phyloP scores from a whole-genome alignment of 2,888 invertebrate species.

The Erebia palarica region DNA sequence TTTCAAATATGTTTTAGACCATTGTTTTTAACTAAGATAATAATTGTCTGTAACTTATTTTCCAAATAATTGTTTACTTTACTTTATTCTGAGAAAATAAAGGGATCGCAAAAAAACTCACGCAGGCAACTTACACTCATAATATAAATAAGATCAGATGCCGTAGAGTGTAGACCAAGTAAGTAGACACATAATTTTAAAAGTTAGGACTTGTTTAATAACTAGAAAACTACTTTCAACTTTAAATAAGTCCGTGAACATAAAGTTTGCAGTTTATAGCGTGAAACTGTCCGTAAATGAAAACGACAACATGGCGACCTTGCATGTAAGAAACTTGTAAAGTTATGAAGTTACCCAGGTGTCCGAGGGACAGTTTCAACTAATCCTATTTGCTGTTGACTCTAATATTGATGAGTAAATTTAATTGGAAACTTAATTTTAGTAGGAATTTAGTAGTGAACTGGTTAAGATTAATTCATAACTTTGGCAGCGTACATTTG shows the following conservation, averaged over 20 bases:
- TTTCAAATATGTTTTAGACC: no score
- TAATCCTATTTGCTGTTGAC: slow-evolving; percentile 15
- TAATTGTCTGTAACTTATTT: no score
- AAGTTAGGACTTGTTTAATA: neutral
- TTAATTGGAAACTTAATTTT: no score
- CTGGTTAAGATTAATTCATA: neutral
- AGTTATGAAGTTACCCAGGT: slow-evolving; percentile 59
- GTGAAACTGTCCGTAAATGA: slow-evolving; percentile 6
- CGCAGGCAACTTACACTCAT: no score
- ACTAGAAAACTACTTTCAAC: neutral
- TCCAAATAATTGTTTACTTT: no score
- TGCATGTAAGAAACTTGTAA: slow-evolving; percentile 51
- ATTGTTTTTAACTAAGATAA: no score
- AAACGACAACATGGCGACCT: slow-evolving; percentile 47
- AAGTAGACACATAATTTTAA: neutral
- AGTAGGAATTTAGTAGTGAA: neutral
- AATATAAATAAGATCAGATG: no score
- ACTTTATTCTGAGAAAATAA: no score
- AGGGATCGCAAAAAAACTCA: no score
- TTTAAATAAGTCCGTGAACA: neutral
- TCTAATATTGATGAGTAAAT: slow-evolving; percentile 14
- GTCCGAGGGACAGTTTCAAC: slow-evolving; percentile 30
- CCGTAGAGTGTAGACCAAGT: neutral
- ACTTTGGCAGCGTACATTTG: neutral
- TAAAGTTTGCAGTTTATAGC: neutral